These are phyloP conservation scores for Diloba caeruleocephala DNA, from an alignment of 2,888 invertebrate species.

Conservation along the genomic window DNA sequence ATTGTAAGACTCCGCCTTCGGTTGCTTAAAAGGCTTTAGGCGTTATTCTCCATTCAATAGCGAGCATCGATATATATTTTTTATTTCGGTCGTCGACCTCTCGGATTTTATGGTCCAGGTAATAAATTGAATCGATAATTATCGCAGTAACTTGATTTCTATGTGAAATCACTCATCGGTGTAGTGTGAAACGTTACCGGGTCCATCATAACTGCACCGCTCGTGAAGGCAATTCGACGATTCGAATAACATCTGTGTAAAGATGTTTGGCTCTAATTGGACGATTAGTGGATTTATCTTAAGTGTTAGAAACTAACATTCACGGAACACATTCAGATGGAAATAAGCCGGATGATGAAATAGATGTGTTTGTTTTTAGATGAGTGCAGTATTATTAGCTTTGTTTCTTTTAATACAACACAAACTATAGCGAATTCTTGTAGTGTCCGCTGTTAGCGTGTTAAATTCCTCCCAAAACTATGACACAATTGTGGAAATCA, in stretches of 20 bases:
- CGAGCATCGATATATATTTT: constrained; percentile 70
- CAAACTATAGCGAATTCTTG: too few species aligned
- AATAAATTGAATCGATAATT: constrained; percentile 82
- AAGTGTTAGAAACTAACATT: constrained; percentile 59
- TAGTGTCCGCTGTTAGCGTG: too few species aligned
- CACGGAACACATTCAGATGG: constrained; percentile 46
- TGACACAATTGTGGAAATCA: too few species aligned
- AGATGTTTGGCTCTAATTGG: constrained; percentile 68
- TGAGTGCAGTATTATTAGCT: constrained; percentile 9
- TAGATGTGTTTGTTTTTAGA: constrained; percentile 31
- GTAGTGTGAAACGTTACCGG: constrained; percentile 71
- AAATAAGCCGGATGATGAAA: constrained; percentile 49
- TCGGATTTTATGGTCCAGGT: constrained; percentile 77
- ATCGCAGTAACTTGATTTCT: constrained; percentile 74
- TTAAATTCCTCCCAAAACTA: too few species aligned
- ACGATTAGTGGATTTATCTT: constrained; percentile 59
- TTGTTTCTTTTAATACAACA: constrained; percentile 23
- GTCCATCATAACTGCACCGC: constrained; percentile 59
- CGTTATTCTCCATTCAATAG: constrained; percentile 81
- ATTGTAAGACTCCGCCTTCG: constrained; percentile 78
- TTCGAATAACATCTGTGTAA: constrained; percentile 58
- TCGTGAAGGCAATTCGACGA: constrained; percentile 62
- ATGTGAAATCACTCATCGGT: constrained; percentile 75
- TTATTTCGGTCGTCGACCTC: constrained; percentile 75
- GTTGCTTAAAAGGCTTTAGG: constrained; percentile 78